phyloP scores from a whole-genome alignment of 2,113 vertebrate genomes.

The Heteronetta atricapilla region DNA sequence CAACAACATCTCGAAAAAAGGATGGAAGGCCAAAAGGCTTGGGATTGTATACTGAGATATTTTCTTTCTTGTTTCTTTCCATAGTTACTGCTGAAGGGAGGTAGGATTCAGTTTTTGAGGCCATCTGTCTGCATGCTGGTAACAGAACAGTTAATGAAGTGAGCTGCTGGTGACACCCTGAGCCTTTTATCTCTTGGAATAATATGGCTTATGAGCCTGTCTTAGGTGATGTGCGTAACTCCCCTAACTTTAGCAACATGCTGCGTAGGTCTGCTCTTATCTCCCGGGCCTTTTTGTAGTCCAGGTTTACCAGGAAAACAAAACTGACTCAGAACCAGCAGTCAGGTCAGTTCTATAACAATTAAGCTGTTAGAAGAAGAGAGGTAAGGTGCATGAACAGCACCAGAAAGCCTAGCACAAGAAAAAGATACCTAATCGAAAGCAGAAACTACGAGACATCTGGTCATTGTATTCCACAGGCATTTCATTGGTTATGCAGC shows the following conservation, averaged over 20 bases:
- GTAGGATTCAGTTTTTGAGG: not conserved
- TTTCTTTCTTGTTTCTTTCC: not conserved
- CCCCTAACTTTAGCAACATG: not conserved
- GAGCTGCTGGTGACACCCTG: not conserved
- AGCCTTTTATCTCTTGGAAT: not conserved
- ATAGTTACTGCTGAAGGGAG: not conserved
- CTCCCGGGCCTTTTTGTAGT: slow-evolving; percentile 6
- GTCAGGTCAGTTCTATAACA: not conserved
- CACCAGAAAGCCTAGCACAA: not conserved
- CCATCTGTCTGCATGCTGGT: not conserved
- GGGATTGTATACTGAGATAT: not conserved
- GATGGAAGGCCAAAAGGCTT: not conserved
- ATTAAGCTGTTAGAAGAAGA: not conserved
- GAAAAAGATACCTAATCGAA: not conserved
- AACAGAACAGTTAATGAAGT: not conserved
- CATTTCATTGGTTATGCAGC: not conserved
- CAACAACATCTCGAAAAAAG: not conserved
- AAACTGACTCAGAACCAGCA: not conserved
- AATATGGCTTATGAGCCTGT: not conserved
- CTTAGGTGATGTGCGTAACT: not conserved
- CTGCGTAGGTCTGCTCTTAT: not conserved
- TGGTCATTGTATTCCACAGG: not conserved
- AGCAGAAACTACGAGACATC: not conserved
- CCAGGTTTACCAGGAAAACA: not conserved
- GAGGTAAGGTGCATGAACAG: not conserved